Evolutionary conservation across 2,113 vertebrate species (phyloP), one percentile per base, ranked within the genome.

Genomic region (Catharus bicknelli): DNA sequence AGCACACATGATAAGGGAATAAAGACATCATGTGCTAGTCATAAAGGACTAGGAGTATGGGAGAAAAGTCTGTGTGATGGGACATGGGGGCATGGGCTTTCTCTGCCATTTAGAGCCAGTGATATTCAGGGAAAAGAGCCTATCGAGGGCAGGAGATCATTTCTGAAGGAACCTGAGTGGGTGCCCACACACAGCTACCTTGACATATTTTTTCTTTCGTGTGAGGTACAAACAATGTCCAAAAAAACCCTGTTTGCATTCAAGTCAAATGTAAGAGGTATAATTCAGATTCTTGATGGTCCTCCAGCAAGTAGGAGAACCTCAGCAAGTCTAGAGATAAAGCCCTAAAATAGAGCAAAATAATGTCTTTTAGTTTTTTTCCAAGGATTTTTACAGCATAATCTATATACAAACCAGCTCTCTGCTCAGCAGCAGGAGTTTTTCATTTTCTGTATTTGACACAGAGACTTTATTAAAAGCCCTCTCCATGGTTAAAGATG

Each of bases 381-480:
- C 47, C 38, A 47, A 66, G 18, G 23, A 51, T 73, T 95, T 82
- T 90, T 76, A 45, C 18, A 21, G 45, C 42, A 26, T 27, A 34
- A 32, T 75, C 58, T 38, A 11, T 36, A 32, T 14, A 79, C 40
- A 68, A 55, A 73, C 50, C 32, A 50, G 16, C 47, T 83, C 34
- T 73, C 50, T 82, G 30, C 72, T 85, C 25, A 80, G 61, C 40
- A 88, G 48, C 13, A 73, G 43, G 16, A 59, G 20, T 13, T 90
- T 53, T 85, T 59, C 3, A 45, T 84, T 76, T 89, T 93, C 91
- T 67, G 5, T 68, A 26, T 92, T 93, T 9, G 4, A 38, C 48
- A 36, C 13, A 70, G 55, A 67, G 23, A 63, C 68, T 70, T 77
- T 50, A 86, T 40, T 90, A 61, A 90, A 94, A 90, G 21, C 48